These are phyloP conservation scores for Echiichthys vipera DNA, from an alignment of 2,797 vertebrate species.

Conservation along the genomic window DNA sequence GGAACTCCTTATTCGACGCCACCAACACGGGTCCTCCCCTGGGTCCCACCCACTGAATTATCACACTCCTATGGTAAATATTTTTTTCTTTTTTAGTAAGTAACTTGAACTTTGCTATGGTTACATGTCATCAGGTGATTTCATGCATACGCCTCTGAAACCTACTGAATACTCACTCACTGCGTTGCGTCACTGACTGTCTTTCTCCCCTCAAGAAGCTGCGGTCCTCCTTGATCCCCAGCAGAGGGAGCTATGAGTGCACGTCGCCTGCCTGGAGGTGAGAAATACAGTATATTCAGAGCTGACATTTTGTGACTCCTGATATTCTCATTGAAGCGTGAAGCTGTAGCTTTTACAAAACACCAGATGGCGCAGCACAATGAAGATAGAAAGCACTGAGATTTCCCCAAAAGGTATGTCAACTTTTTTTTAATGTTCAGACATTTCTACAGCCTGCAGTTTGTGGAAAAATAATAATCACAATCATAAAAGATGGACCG, in stretches of 20 bases:
- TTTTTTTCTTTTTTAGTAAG: not conserved
- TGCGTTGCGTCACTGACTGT: not conserved
- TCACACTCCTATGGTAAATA: rapidly evolving
- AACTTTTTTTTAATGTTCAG: constrained; percentile 19
- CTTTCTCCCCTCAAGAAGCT: not conserved
- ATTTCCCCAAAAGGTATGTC: constrained; percentile 35
- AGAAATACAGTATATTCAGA: not conserved
- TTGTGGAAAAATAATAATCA: not conserved
- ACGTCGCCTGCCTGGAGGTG: rapidly evolving
- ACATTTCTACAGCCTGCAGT: not conserved
- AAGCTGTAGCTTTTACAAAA: not conserved
- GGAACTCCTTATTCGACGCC: not conserved
- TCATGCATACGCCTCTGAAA: not conserved
- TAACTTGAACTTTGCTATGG: not conserved
- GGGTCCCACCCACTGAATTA: not conserved
- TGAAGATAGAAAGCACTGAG: not conserved
- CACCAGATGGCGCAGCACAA: constrained; percentile 54
- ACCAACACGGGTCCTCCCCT: not conserved
- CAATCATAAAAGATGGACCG: not conserved
- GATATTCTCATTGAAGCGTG: not conserved
- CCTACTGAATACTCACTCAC: not conserved
- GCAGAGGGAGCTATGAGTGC: constrained; percentile 37
- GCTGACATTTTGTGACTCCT: constrained; percentile 55
- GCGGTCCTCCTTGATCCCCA: constrained; percentile 25
- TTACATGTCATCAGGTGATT: not conserved